Percentiles rank a stretch among this genome's conserved stretches.
These are phyloP conservation scores for Actinia tenebrosa DNA, from an alignment of 64 coral and sea anemone genomes.

Conservation along the genomic window DNA sequence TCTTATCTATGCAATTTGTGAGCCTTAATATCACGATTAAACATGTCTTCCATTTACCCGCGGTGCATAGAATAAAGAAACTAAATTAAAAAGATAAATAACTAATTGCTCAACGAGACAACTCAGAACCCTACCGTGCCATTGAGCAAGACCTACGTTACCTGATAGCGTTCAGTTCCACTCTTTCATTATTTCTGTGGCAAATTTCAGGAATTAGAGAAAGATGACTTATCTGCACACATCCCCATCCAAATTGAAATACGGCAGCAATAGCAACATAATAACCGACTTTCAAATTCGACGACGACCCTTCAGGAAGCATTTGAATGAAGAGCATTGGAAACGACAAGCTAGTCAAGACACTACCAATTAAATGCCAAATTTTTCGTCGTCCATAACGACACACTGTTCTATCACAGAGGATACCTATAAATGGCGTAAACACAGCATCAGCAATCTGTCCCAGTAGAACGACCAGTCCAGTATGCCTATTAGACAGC, in stretches of 20 bases:
- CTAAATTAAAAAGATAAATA: neutral
- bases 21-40: no score
- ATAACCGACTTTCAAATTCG: constrained; percentile 50
- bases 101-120: neutral
- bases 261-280: constrained; percentile 51
- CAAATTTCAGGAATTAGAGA: constrained; percentile 80
- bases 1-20: no score
- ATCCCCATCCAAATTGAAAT: constrained; percentile 87
- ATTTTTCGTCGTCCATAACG: constrained; percentile 69
- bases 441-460: constrained; percentile 72
- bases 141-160: constrained; percentile 10
- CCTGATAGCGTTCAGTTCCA: constrained; percentile 77
- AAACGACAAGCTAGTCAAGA: constrained; percentile 51
- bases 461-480: constrained; percentile 62
- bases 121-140: neutral
- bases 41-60: neutral
- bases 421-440: constrained; percentile 66
- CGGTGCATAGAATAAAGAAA: neutral
- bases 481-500: constrained; percentile 44
- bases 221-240: constrained; percentile 75
- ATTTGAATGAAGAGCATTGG: constrained; percentile 67
- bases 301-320: constrained; percentile 33
- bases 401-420: constrained; percentile 70
- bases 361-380: constrained; percentile 74
- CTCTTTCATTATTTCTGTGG: constrained; percentile 55